These are phyloP conservation scores for Siderastrea radians DNA, from an alignment of 92 coral and sea anemone genomes.

Conservation along the genomic window DNA sequence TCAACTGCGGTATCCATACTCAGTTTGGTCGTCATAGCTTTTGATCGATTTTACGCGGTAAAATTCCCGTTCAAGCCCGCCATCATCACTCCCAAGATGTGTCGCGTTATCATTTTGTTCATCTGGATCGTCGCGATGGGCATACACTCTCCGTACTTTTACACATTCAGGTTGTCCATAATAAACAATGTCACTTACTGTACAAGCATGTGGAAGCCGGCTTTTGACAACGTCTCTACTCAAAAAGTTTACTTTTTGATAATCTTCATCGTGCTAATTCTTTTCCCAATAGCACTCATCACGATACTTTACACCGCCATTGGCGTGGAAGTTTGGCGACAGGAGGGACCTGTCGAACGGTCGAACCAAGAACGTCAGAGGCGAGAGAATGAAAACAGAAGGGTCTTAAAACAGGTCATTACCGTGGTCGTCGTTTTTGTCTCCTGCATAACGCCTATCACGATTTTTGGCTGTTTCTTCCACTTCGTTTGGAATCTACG, in stretches of 20 bases:
- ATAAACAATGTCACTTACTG: conserved; percentile 10
- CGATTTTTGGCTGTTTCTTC: conserved; percentile 14
- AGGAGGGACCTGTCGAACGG: conserved; percentile 31
- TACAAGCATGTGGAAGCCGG: conserved; percentile 57
- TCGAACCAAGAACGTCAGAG: conserved; percentile 43
- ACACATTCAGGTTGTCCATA: conserved; percentile 55
- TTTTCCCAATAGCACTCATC: conserved; percentile 55
- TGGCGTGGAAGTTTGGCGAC: conserved; percentile 43
- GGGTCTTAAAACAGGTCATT: conserved; percentile 50
- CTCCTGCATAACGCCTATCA: conserved; percentile 47
- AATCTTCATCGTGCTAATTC: conserved; percentile 56
- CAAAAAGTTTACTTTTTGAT: conserved; percentile 62
- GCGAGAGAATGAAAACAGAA: conserved; percentile 47
- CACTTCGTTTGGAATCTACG: conserved; percentile 34
- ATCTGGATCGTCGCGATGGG: conserved; percentile 60
- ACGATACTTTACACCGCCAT: conserved; percentile 48
- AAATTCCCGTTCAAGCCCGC: conserved; percentile 58
- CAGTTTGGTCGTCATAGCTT: conserved; percentile 66
- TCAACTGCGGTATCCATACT: conserved; percentile 71
- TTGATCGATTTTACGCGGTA: conserved; percentile 66
- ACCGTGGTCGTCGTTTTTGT: conserved; percentile 48
- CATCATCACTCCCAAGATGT: conserved; percentile 40
- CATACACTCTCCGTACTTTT: conserved; percentile 65
- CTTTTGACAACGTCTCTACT: conserved; percentile 49
- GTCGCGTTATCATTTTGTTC: conserved; percentile 41